Base-by-base conservation (phyloP, 2,113 vertebrate genomes). In the Lasiurus cinereus region DNA sequence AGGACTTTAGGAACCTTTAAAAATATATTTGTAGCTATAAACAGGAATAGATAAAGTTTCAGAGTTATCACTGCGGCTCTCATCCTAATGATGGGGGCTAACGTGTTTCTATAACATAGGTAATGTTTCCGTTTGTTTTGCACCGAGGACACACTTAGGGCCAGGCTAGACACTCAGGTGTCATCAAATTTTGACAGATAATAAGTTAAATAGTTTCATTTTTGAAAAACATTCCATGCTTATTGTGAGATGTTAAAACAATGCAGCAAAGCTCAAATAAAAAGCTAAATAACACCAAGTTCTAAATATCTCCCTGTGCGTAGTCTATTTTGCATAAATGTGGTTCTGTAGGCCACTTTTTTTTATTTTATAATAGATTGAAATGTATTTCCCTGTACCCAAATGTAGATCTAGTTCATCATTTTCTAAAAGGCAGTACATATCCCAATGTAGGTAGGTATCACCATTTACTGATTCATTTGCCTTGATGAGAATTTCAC, bases 391-490 rank as follows among this genome's bases (percentile, higher is more conserved):
- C 27, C 21, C 88, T 90, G 31, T 5, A 31, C 13, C 33, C 56
- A 70, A 90, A 91, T 19, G 2, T 93, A 72, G 31, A 33, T 54
- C 67, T 80, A 67, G n/a, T 85, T 52, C 13, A 67, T 78, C 18
- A 90, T 76, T 90, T 90, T 92, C 39, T 5, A 59, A 82, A 88
- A 85, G 36, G 8, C 21, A 78, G 64, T 18, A 6, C 6, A 66
- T 39, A 29, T 66, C 50, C 43, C 24, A 52, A 39, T 88, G 29
- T 62, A 50, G 36, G 18, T 70, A 7, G 43, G 11, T 33, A 73
- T 67, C 27, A 62, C 79, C 83, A 86, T 96, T 91, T 89, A 83
- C 39, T 31, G 19, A 86, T 72, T 9, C 13, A 83, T 95, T 93
- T 95, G 56, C n/a, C 54, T 89, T 86, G 33, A 46, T 85, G 64